Evolutionary conservation across 1,140 invertebrate genomes (phyloP), one percentile per base, ranked within the genome.

Genomic region (Trichoplusia ni): DNA sequence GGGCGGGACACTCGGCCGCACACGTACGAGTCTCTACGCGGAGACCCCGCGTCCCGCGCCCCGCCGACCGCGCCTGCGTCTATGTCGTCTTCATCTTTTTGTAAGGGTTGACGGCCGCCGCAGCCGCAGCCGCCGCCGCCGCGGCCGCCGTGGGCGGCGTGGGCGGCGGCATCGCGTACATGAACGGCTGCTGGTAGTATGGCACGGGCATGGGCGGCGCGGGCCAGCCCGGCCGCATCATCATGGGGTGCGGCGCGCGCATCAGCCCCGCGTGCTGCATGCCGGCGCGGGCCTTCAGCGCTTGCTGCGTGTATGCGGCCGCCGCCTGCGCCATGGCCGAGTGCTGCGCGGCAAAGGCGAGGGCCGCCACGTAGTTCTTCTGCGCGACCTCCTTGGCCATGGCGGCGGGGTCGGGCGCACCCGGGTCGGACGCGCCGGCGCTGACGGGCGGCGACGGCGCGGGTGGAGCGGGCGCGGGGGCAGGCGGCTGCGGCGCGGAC

Each of bases 71-170:
- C 73, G 75, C 64, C 62, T 66, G 76, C 75, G 67, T 87, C 93
- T 96, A 96, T 76, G 95, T 95, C 66, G 95, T 96, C 92, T 96
- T 96, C 93, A 96, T 95, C 90, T 96, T 96, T 89, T 96, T 96
- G 86, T 95, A 96, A 18, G 95, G 95, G 77, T 96, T 95, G 80
- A 95, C 94, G 19, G 93, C 87, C 46, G 92, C 90, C 60, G 92
- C 90, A 1, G 91, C 90, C 0, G 86, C 77, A 2, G 89, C 79
- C 44, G 86, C 86, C 53, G 91, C 82, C 11, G 91, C 74, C 82
- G 89, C 81, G 75, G 91, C 75, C 85, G 92, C 90, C 64, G 90
- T 79, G 56, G 90, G 92, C 58, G 89, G 78, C 58, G 93, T 70
- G 61, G 93, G 87, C 70, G 92, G 92, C 16, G 92, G 92, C 76